Evolutionary conservation across 2,113 vertebrate species (phyloP).

Genomic region (Ceyx melanurus): DNA sequence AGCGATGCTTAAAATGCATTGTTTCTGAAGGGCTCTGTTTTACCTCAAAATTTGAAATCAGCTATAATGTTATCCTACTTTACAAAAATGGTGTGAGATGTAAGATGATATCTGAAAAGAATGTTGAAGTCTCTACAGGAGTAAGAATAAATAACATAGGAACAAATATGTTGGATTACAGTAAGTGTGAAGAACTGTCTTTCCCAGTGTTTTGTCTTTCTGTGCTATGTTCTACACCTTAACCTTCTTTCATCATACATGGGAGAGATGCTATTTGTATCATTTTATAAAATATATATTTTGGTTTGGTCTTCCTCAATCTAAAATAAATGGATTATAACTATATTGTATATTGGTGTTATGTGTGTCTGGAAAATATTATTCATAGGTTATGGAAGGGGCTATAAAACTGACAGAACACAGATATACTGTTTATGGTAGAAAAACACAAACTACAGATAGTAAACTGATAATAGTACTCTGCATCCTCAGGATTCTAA

Average conservation of each 20-base stretch:
- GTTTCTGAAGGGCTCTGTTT: background rate
- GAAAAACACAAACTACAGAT: conserved; percentile 36
- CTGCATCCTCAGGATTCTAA: background rate
- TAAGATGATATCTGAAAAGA: background rate
- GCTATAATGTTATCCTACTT: background rate
- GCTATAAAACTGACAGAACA: conserved; percentile 23
- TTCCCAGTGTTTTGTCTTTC: background rate
- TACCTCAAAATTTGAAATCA: background rate
- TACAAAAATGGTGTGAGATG: background rate
- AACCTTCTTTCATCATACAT: background rate
- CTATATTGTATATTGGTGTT: background rate
- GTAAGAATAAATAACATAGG: background rate
- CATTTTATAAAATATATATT: background rate
- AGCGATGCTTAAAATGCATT: background rate
- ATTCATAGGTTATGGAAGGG: conserved; percentile 10
- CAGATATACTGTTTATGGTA: conserved; percentile 39
- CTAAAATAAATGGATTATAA: conserved; percentile 43
- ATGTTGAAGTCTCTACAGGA: background rate
- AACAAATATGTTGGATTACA: background rate
- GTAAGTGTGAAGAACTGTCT: background rate
- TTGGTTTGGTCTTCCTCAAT: background rate
- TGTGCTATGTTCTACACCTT: background rate
- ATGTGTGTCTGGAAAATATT: conserved; percentile 42
- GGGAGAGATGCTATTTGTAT: background rate
- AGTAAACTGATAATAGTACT: background rate